A percentile compares a stretch with the other conserved stretches of the same genome.
phyloP scores from a whole-genome alignment of 2,113 vertebrate genomes.

The Numenius arquata region DNA sequence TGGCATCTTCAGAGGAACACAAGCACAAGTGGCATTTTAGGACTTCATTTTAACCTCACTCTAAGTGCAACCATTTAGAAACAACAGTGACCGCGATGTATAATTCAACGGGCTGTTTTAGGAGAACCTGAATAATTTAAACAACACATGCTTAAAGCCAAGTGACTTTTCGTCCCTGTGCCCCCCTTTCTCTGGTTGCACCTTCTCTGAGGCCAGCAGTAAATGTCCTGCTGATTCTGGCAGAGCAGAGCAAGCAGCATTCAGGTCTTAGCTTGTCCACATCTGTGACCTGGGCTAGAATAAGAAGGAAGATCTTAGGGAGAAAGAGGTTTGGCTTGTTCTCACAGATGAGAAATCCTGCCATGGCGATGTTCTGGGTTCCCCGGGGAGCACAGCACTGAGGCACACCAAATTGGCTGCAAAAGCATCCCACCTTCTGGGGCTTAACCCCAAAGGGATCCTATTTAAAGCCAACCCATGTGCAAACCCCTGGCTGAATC shows the following conservation, averaged over 20 bases:
- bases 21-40: neutral
- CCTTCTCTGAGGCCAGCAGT: neutral
- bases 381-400: neutral
- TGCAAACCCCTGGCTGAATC: neutral
- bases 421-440: neutral
- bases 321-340: neutral
- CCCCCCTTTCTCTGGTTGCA: neutral
- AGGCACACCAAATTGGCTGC: neutral
- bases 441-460: neutral
- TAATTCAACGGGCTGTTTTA: constrained; percentile 14
- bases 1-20: neutral
- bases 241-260: neutral
- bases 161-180: neutral
- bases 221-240: neutral
- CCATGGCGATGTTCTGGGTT: neutral
- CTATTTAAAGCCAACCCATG: neutral
- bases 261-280: neutral
- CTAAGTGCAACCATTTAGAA: neutral
- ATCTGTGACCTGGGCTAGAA: neutral
- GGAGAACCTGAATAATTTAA: constrained; percentile 42
- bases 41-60: neutral
- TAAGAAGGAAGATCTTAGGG: neutral
- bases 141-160: neutral
- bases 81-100: neutral
- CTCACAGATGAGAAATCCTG: neutral